Base-by-base conservation (phyloP, 2,888 invertebrate species). In the Melikaiella ostensackeni region DNA sequence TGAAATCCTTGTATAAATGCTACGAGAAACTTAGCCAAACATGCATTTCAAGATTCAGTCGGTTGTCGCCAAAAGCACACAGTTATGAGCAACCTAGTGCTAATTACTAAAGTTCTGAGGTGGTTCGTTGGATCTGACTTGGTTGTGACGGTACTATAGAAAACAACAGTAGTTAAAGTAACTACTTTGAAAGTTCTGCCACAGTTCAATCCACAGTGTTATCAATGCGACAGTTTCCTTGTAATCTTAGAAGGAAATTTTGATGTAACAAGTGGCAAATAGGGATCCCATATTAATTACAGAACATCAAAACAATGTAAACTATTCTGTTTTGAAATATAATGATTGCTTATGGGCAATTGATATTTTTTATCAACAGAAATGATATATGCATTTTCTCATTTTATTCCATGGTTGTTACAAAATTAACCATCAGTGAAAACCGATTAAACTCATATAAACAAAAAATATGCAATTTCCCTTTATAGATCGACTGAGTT, bases 111-210 rank as follows among this genome's bases (percentile, higher is more conserved):
- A 70, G 70, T 70, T 70, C 46, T 46, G 50, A 50, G 30, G n/a
- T n/a, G 30, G 50, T n/a, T 55, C 30, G 30, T 70, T 70, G 30
- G 30, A 50, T 70, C 55, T 33, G 46, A 66, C 66, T 66, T 66
- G 46, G 30, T 70, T 30, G 50, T 30, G 70, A 33, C 50, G 13
- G 30, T 30, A 70, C 70, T 30, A 70, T 50, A n/a, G 50, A 30
- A 70, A 70, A 70, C 33, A 70, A 70, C 50, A 50, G 70, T 55
- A 70, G 50, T 55, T 70, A 70, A 50, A 50, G 70, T 70, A 33
- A 70, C 46, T 70, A 27, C 46, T 21, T 70, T 30, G 8, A 16
- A 55, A 70, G 50, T 70, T 70, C 6, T 50, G 55, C 50, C 70
- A 27, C 33, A 11, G 46, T 70, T 50, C 8, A 70, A 27, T 46